These are phyloP conservation scores for Zingel zingel DNA, from an alignment of 2,113 vertebrate genomes.

Conservation along the genomic window DNA sequence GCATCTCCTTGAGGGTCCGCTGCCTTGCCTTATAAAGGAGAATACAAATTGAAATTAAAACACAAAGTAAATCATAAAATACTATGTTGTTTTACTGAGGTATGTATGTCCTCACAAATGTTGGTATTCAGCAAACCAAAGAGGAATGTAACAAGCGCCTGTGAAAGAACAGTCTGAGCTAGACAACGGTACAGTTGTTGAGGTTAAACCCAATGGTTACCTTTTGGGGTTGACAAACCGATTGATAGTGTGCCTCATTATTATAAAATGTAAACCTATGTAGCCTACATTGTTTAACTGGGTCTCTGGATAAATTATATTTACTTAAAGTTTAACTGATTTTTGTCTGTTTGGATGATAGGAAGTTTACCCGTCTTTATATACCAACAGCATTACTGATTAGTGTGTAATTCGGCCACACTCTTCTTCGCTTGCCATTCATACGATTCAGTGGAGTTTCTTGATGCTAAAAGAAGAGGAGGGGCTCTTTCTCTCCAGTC, in stretches of 20 bases:
- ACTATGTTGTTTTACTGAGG: constrained; percentile 9
- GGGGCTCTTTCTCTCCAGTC: constrained; percentile 58
- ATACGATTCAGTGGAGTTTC: constrained; percentile 45
- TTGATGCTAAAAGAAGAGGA: constrained; percentile 37
- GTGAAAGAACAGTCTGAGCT: constrained; percentile 42
- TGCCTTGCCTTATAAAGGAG: not conserved
- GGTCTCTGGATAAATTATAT: not conserved
- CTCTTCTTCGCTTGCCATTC: constrained; percentile 53
- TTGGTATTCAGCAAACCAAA: constrained; percentile 45
- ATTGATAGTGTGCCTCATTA: not conserved
- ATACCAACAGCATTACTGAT: not conserved
- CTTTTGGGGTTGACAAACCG: not conserved
- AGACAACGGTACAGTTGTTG: constrained; percentile 29
- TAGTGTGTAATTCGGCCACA: not conserved
- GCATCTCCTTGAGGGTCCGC: not conserved
- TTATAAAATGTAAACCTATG: not conserved
- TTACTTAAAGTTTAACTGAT: not conserved
- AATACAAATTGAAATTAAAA: not conserved
- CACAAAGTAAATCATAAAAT: not conserved
- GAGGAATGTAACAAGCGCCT: constrained; percentile 71
- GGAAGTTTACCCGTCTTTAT: not conserved
- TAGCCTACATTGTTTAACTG: not conserved
- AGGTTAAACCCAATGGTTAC: not conserved
- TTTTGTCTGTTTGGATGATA: not conserved
- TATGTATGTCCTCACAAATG: constrained; percentile 26